Conservation (phyloP, 2,797 vertebrate species). For the Sebastes alutus region DNA sequence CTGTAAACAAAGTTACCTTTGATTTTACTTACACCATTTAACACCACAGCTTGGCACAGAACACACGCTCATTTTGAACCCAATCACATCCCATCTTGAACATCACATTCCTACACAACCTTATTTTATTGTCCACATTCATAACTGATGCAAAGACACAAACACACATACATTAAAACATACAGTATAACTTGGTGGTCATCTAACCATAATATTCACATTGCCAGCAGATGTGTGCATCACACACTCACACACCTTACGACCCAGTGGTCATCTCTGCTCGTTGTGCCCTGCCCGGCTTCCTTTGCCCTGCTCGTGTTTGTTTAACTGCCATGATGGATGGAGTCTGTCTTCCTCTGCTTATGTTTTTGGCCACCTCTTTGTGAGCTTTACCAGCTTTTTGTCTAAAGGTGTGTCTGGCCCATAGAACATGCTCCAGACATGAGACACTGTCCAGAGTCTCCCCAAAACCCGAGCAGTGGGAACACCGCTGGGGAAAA, state of each 20-base stretch:
- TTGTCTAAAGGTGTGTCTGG: conserved; percentile 29
- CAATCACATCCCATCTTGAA: neutral
- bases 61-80: neutral
- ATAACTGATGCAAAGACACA: neutral
- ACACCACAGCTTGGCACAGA: neutral
- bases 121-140: neutral
- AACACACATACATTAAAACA: neutral
- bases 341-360: conserved; percentile 30
- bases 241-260: neutral
- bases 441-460: conserved; percentile 34
- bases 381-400: conserved; percentile 24
- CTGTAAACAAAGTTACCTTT: no score
- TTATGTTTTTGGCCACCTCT: conserved; percentile 42
- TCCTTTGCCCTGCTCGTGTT: conserved; percentile 11
- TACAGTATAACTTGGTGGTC: neutral
- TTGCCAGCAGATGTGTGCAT: conserved; percentile 11
- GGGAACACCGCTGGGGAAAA: neutral
- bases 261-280: conserved; percentile 12
- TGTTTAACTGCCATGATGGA: conserved; percentile 41
- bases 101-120: neutral
- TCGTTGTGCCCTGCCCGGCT: neutral
- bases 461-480: neutral
- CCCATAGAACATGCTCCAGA: neutral
- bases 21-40: neutral
- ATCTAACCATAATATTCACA: neutral